Base-by-base conservation (phyloP, 2,888 invertebrate genomes). In the Xanthia icteritia region DNA sequence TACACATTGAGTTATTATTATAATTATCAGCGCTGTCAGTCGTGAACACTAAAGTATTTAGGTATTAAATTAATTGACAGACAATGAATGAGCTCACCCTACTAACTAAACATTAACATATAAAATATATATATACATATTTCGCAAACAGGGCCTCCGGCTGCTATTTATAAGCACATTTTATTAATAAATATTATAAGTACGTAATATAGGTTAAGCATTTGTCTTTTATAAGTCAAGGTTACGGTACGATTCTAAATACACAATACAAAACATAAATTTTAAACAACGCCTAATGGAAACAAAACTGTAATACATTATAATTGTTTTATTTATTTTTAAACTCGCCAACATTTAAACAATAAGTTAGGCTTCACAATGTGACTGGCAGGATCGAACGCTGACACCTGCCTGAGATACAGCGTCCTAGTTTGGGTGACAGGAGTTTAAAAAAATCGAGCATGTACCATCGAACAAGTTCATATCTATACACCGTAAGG, bases 41-140 rank as follows among this genome's bases (percentile, higher is more conserved):
- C 20, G 20, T 31, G 15, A 66, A 36, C 5, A 61, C 27, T 17
- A 27, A 45, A 27, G 58, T 27, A 27, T 15, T 15, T 58, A 58
- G 20, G 51, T 51, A 48, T 51, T 27, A 4, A 64, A 42, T 74
- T n/a, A 45, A 11, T 51, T 31, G n/a, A 27, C 9, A 45, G 5
- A 45, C 27, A 75, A 1, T 65, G 42, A 81, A 75, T 75, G 65
- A 81, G 17, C 36, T 60, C n/a, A 23, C 23, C 31, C 9, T 73
- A 51, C 9, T 45, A 71, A 23, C 31, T 27, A 11, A 27, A 31
- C n/a, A 39, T 77, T 20, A 20, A 31, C 11, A 20, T 48, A 31
- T 31, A 31, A 31, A 31, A 31, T 31, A 31, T 31, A 2, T 31
- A 31, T 31, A 31, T 31, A 31, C 36, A 51, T 73, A 42, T 39